phyloP scores from a whole-genome alignment of 2,113 vertebrate species.

The Eublepharis macularius region DNA sequence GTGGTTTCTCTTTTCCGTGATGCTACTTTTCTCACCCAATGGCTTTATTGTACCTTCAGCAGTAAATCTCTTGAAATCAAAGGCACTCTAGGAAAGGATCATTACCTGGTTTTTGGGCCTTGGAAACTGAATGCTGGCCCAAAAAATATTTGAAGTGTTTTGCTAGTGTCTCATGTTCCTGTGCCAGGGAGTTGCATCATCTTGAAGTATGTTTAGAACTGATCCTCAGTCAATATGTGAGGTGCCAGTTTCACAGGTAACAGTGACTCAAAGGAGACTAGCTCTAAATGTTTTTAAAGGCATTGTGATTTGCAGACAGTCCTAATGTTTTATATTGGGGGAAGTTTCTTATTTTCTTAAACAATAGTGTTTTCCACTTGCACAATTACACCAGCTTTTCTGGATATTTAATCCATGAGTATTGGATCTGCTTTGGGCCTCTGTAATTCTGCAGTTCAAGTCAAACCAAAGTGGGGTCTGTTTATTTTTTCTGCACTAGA shows the following conservation, averaged over 20 bases:
- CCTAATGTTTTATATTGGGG: background rate
- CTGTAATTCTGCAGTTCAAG: too few relatives aligned
- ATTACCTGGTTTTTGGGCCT: slow-evolving; percentile 43
- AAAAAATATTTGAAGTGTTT: slow-evolving; percentile 31
- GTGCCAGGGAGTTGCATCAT: background rate
- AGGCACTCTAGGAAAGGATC: slow-evolving; percentile 45
- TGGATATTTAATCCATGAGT: too few relatives aligned
- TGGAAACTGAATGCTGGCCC: slow-evolving; percentile 36
- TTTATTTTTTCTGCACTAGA: too few relatives aligned
- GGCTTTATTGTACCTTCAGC: slow-evolving; percentile 39
- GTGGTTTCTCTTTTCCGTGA: slow-evolving; percentile 33
- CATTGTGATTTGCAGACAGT: background rate
- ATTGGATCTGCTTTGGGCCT: too few relatives aligned
- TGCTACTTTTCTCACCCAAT: slow-evolving; percentile 45
- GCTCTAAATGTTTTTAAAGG: background rate
- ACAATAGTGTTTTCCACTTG: too few relatives aligned
- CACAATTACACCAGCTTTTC: too few relatives aligned
- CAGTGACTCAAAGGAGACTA: background rate
- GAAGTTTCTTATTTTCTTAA: background rate
- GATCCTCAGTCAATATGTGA: slow-evolving; percentile 3
- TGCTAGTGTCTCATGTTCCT: slow-evolving; percentile 27
- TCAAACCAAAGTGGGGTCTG: too few relatives aligned
- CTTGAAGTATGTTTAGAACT: background rate
- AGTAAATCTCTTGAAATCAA: slow-evolving; percentile 52
- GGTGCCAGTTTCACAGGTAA: too few relatives aligned